Base-by-base conservation (phyloP, 2,113 vertebrate genomes). In the Cranoglanis bouderius region DNA sequence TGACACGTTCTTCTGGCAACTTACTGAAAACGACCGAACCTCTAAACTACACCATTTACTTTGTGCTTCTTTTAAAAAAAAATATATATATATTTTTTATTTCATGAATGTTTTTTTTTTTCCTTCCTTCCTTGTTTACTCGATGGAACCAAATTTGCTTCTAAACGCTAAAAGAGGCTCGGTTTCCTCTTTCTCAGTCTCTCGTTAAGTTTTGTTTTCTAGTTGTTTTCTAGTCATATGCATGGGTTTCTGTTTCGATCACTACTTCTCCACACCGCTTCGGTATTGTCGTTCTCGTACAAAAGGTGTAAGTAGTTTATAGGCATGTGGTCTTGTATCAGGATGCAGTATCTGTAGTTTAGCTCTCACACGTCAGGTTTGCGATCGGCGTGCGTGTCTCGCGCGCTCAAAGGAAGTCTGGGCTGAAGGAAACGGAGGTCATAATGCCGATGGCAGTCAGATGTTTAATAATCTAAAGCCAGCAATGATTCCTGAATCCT, bases 21-120 rank as follows among this genome's bases (percentile, higher is more conserved):
- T 85, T 87, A 86, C 43, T 86, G 84, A 86, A 90, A 91, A 91
- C 88, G 86, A 89, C 81, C 55, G 70, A 85, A 89, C 90, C 88
- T 91, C 90, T 40, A 86, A 89, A 89, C 83, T 19, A 72, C 74
- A 57, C 65, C 74, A 65, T 18, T 85, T 43, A 67, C 49, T 85
- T 72, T 29, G 16, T 29, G n/a, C 16, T n/a, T 87, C 35, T 86
- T 59, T 55, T 1, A 14, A 14, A 14, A 53, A 53, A 46, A 46
- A 46, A 46, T 75, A 18, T 78, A 57, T 86, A 35, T 55, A 13
- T 38, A 24, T 82, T 53, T 81, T 29, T 10, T 16, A 55, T 72
- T 82, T 75, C 51, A 35, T 35, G 55, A 59, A 61, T 87, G 29
- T 82, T 19, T 38, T 65, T 7, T 53, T 53, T 19, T 87, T 65